These are phyloP conservation scores for Amazona ochrocephala DNA, from an alignment of 2,797 vertebrate species.

Conservation along the genomic window DNA sequence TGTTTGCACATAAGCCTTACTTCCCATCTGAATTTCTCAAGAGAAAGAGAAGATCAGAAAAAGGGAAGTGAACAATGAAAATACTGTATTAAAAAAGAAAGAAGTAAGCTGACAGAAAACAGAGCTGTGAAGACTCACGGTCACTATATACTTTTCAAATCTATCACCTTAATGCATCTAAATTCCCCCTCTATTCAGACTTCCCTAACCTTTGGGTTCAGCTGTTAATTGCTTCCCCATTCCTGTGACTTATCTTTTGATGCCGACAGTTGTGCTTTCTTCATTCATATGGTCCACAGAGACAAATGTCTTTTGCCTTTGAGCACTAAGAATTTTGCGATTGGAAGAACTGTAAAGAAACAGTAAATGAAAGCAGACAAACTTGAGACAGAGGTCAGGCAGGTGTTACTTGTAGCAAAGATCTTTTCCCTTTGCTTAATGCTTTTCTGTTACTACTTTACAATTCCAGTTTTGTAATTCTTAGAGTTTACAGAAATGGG, in stretches of 20 bases:
- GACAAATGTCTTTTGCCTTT: neutral
- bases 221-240: neutral
- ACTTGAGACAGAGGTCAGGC: neutral
- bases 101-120: neutral
- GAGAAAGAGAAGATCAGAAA: neutral
- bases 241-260: neutral
- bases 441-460: neutral
- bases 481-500: neutral
- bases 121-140: neutral
- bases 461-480: neutral
- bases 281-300: neutral
- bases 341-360: neutral
- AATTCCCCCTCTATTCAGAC: neutral
- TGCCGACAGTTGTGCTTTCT: neutral
- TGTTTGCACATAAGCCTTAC: neutral
- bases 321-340: neutral
- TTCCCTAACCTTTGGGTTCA: neutral
- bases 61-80: neutral
- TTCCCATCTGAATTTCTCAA: neutral
- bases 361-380: neutral
- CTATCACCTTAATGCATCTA: neutral
- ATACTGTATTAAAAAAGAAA: neutral
- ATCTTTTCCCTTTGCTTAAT: neutral
- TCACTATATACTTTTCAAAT: neutral
- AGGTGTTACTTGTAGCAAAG: neutral